Evolutionary conservation across 1,140 invertebrate genomes (phyloP), one percentile per base, ranked within the genome.

Genomic region (Aleiodes sp.): DNA sequence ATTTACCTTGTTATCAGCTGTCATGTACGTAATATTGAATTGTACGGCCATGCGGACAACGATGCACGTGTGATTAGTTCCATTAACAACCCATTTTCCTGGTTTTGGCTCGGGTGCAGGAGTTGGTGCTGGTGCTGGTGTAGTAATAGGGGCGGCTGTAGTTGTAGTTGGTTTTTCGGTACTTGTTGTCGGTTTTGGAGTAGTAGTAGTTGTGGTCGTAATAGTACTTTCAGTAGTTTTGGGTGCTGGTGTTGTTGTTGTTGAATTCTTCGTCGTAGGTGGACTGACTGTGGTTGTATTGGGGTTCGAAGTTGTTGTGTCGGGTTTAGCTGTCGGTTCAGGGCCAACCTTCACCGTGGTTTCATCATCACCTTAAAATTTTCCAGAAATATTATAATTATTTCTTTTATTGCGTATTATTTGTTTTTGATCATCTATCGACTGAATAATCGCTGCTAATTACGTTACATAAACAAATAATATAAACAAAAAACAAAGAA

Each of bases 1-100:
- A 69, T 79, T 78, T 52, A 80, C 75, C 66, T 46, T 63, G 10
- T 82, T 75, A 78, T 84, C 80, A 65, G 77, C 79, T 29, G 81
- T 84, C 16, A 75, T 72, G 73, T 91, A 90, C 4, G 86, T 88
- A 33, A 92, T 80, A 74, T 90, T 90, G 10, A 92, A 77, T 65
- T 90, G 87, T 9, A 87, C 86, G 3, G 89, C 89, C 88, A 92
- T 89, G 78, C 88, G 81, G 1, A 90, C 76, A 12, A 91, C 76
- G 39, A 92, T 87, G 75, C 91, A 91, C 6, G 75, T 80, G 3
- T 71, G 41, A 43, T 87, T 82, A 0, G 79, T 81, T 70, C 77
- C 85, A 68, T 76, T 81, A 2, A 85, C 71, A 0, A 70, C 56
- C 91, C 91, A 92, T 68, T 79, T 87, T 24, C 87, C 88, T 31